A percentile compares a stretch with the other conserved stretches of the same genome.
Evolutionary conservation across 2,113 vertebrate genomes (phyloP).

Genomic region (Oncorhynchus gorbuscha): DNA sequence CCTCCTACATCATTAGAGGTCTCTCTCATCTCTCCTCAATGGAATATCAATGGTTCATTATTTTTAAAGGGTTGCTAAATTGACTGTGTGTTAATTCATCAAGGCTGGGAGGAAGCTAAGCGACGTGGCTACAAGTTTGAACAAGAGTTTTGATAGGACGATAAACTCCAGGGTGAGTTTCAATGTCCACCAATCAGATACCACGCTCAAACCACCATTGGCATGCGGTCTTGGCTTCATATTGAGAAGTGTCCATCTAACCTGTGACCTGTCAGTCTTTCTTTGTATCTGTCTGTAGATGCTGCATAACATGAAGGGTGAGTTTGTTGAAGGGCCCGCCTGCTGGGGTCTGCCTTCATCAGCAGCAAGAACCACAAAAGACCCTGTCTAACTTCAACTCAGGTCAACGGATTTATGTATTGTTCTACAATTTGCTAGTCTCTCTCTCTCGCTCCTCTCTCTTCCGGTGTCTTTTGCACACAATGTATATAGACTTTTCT

Average conservation of each 20-base stretch:
- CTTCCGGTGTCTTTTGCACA: background rate
- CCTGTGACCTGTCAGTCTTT: too few relatives aligned
- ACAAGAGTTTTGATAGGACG: slow-evolving; percentile 92
- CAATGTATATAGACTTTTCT: too few relatives aligned
- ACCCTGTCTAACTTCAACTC: slow-evolving; percentile 93
- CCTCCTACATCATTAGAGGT: background rate
- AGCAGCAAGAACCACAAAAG: slow-evolving; percentile 86
- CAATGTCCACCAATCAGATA: background rate
- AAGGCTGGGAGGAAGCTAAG: slow-evolving; percentile 95
- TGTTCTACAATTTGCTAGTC: background rate
- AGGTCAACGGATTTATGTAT: slow-evolving; percentile 64
- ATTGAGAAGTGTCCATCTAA: background rate
- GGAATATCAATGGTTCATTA: background rate
- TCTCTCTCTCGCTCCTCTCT: background rate
- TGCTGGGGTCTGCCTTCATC: slow-evolving; percentile 89
- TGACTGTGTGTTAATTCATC: slow-evolving; percentile 13
- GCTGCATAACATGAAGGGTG: slow-evolving; percentile 96
- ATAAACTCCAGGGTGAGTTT: too few relatives aligned
- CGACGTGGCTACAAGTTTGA: slow-evolving; percentile 81
- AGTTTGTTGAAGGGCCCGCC: slow-evolving; percentile 97
- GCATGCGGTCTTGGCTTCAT: background rate
- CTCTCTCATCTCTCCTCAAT: background rate
- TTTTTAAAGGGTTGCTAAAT: background rate
- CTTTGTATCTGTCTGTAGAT: slow-evolving; percentile 74
- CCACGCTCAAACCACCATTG: background rate